Evolutionary conservation across 2,888 invertebrate species (phyloP).

Genomic region (Drosophila anomalipes): DNA sequence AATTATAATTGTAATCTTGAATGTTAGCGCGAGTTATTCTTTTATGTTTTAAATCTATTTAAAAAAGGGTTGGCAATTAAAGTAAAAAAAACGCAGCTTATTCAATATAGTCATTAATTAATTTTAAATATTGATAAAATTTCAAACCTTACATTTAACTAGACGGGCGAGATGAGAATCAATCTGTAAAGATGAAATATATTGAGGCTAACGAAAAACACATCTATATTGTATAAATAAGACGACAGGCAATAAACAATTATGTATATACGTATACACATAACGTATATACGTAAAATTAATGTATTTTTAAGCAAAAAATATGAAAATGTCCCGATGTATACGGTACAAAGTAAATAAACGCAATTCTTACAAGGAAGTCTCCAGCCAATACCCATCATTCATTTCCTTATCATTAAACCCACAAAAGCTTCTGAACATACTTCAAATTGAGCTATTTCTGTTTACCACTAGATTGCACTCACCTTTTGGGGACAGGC

Average conservation of each 20-base stretch:
- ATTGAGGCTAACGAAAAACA: neutral
- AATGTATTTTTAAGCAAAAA: neutral
- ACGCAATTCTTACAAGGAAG: neutral
- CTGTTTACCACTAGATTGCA: constrained; percentile 63
- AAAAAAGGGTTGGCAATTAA: neutral
- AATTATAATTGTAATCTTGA: neutral
- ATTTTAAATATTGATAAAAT: neutral
- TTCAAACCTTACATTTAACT: neutral
- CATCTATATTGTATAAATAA: neutral
- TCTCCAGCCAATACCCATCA: constrained; percentile 21
- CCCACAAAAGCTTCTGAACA: constrained; percentile 44
- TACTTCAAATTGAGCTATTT: constrained; percentile 61
- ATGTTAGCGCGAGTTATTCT: neutral
- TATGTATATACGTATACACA: neutral
- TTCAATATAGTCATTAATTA: neutral
- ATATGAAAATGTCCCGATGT: neutral
- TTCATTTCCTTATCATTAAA: constrained; percentile 56
- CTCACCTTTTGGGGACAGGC: constrained; percentile 49
- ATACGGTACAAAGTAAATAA: neutral
- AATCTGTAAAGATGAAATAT: neutral
- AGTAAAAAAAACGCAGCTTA: neutral
- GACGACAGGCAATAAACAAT: neutral
- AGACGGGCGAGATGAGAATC: neutral
- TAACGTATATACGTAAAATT: neutral
- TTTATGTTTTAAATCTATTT: neutral